These are phyloP conservation scores for Actinernus sp. DNA, from an alignment of 92 coral and sea anemone genomes.

Conservation along the genomic window DNA sequence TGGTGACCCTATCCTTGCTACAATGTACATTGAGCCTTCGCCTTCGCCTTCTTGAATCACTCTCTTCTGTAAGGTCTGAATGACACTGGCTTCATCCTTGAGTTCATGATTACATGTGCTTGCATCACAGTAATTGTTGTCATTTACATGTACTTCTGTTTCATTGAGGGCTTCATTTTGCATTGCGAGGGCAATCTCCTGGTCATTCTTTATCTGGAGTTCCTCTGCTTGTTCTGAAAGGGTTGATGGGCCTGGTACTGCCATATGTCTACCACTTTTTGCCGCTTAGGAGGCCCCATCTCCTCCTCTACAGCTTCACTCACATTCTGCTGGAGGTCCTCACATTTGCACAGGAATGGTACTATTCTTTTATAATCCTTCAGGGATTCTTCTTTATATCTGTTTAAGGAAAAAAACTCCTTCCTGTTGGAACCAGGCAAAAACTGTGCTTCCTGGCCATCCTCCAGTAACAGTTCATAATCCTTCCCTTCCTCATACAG, in stretches of 20 bases:
- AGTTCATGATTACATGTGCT: slow-evolving; percentile 8
- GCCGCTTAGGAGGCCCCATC: too few species aligned
- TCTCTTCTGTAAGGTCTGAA: slow-evolving; percentile 28
- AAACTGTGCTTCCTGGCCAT: slow-evolving; percentile 61
- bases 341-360: slow-evolving; percentile 21
- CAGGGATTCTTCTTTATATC: slow-evolving; percentile 16
- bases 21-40: slow-evolving; percentile 46
- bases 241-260: too few species aligned
- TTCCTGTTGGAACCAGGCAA: slow-evolving; percentile 57
- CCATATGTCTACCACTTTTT: too few species aligned
- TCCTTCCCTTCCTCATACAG: slow-evolving; percentile 46
- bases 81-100: slow-evolving; percentile 20
- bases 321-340: slow-evolving; percentile 10
- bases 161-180: too few species aligned
- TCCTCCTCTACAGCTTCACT: too few species aligned
- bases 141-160: too few species aligned
- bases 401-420: slow-evolving; percentile 21
- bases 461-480: slow-evolving; percentile 49
- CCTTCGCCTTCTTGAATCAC: slow-evolving; percentile 36
- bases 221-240: neutral
- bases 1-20: slow-evolving; percentile 62
- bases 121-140: slow-evolving; percentile 30
- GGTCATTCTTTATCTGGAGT: slow-evolving; percentile 23
- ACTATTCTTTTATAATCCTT: slow-evolving; percentile 36
- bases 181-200: slow-evolving; percentile 10